phyloP scores from a whole-genome alignment of 2,888 invertebrate genomes.

The Pheosia gnoma region DNA sequence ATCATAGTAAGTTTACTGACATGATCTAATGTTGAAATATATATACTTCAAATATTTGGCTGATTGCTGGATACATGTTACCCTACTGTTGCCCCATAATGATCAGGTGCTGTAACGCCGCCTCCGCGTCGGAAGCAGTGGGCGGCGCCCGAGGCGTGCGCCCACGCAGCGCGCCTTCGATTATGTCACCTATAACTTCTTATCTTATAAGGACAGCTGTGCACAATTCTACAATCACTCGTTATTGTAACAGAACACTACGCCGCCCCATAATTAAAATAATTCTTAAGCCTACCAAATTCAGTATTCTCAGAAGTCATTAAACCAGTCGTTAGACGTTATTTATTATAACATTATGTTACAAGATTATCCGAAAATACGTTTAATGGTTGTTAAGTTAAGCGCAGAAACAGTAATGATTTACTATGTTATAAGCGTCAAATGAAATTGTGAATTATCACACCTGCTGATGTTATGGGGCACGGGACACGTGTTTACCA shows the following conservation, averaged over 20 bases:
- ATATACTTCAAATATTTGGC: neutral
- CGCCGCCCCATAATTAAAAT: constrained; percentile 30
- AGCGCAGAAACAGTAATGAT: constrained; percentile 43
- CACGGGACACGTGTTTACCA: constrained; percentile 59
- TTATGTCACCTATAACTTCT: constrained; percentile 76
- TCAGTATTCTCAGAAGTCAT: constrained; percentile 28
- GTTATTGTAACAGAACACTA: constrained; percentile 41
- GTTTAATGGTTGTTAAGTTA: constrained; percentile 45
- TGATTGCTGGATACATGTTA: constrained; percentile 38
- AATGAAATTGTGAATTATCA: constrained; percentile 48
- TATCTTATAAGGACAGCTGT: constrained; percentile 72
- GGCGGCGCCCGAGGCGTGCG: constrained; percentile 68
- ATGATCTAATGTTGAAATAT: neutral
- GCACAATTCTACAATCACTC: constrained; percentile 48
- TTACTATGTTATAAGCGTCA: constrained; percentile 51
- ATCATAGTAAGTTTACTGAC: neutral
- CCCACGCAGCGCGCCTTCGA: constrained; percentile 61
- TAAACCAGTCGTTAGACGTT: constrained; percentile 22
- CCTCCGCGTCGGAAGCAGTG: constrained; percentile 79
- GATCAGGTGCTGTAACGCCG: constrained; percentile 73
- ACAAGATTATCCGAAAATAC: constrained; percentile 41
- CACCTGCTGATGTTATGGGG: constrained; percentile 48
- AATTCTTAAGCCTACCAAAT: constrained; percentile 37
- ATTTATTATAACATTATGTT: constrained; percentile 34
- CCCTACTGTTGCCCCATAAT: constrained; percentile 59